phyloP scores from a whole-genome alignment of 2,888 invertebrate genomes.

The Euzetes globulus region DNA sequence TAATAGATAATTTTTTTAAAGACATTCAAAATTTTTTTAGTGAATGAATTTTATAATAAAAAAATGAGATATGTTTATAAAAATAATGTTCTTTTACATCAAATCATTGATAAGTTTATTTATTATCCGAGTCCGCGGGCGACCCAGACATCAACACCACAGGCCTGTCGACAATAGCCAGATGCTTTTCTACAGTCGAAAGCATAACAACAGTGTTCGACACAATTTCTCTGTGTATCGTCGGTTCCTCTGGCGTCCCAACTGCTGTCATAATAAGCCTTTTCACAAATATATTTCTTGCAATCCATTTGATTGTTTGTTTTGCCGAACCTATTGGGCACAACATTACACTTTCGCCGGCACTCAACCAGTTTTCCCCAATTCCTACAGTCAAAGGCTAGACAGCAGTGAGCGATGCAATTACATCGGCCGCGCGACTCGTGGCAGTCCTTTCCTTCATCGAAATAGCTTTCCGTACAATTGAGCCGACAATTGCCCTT shows the following conservation, averaged over 20 bases:
- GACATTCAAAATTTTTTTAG: no score
- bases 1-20: no score
- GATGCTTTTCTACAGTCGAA: constrained; percentile 30
- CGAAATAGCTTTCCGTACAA: constrained; percentile 27
- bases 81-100: no score
- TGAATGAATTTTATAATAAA: no score
- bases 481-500: constrained; percentile 14
- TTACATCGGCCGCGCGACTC: constrained; percentile 9
- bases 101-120: no score
- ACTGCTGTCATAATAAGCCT: not conserved
- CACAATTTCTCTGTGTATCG: constrained; percentile 30
- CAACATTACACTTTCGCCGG: constrained; percentile 31
- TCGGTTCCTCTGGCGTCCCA: constrained; percentile 26
- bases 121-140: constrained; percentile 9
- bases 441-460: constrained; percentile 34
- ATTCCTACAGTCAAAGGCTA: constrained; percentile 32
- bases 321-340: constrained; percentile 28
- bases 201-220: constrained; percentile 33
- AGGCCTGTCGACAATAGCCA: constrained; percentile 33
- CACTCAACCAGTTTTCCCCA: constrained; percentile 33
- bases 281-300: constrained; percentile 26
- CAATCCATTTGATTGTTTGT: not conserved
- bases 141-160: constrained; percentile 33
- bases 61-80: no score
- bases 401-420: constrained; percentile 34